These are phyloP conservation scores for Volucella inanis DNA, from an alignment of 2,888 invertebrate species.

Conservation along the genomic window DNA sequence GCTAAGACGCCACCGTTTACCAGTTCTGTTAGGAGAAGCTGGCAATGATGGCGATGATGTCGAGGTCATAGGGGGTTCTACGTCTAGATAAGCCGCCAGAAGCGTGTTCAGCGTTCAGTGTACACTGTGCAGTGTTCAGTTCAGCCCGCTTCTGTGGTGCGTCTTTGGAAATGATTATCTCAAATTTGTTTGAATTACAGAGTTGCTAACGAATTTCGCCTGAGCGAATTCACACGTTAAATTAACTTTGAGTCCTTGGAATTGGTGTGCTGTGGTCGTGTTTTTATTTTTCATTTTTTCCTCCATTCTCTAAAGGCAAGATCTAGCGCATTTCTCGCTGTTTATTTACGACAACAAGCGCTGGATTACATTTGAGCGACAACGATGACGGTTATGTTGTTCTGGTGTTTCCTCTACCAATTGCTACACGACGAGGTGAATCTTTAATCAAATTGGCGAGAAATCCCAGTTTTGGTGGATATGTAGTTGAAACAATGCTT, in stretches of 20 bases:
- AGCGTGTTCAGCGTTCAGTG: too few species aligned
- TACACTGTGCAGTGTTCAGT: not conserved
- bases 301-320: not conserved
- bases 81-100: constrained; percentile 20
- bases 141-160: constrained; percentile 39
- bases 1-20: not conserved
- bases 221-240: constrained; percentile 70
- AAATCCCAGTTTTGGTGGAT: constrained; percentile 60
- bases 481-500: constrained; percentile 57
- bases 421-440: constrained; percentile 2
- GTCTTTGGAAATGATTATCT: constrained; percentile 73
- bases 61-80: constrained; percentile 11
- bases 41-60: not conserved
- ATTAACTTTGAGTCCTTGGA: constrained; percentile 71
- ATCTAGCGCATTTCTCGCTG: constrained; percentile 18
- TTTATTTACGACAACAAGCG: constrained; percentile 39
- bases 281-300: constrained; percentile 14
- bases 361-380: constrained; percentile 26
- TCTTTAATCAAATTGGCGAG: constrained; percentile 71
- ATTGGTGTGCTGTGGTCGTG: constrained; percentile 22
- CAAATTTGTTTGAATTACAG: constrained; percentile 74
- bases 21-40: too few species aligned
- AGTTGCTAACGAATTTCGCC: constrained; percentile 74
- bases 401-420: constrained; percentile 17
- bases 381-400: constrained; percentile 23